Percentiles rank a stretch among this genome's conserved stretches.
Evolutionary conservation across 2,113 vertebrate genomes (phyloP).

Genomic region (Cyprinus carpio): DNA sequence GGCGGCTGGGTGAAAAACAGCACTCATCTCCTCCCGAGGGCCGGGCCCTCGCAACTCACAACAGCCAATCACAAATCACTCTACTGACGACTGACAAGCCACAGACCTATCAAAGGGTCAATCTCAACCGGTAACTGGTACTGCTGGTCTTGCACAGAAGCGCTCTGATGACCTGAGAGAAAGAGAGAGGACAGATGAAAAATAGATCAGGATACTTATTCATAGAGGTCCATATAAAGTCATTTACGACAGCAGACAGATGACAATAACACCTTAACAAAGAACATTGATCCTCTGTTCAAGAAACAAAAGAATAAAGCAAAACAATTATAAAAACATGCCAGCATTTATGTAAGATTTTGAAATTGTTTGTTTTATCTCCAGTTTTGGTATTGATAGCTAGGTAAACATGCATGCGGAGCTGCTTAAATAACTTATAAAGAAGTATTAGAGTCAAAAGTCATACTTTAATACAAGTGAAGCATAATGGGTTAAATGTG

Average conservation of each 20-base stretch:
- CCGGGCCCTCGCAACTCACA: constrained; percentile 40
- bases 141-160: constrained; percentile 92
- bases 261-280: not conserved
- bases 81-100: constrained; percentile 72
- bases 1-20: constrained; percentile 88
- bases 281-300: not conserved
- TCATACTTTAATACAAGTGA: no score
- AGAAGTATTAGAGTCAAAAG: no score
- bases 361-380: no score
- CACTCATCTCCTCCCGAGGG: constrained; percentile 71
- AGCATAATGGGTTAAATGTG: no score
- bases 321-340: no score
- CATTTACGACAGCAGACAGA: not conserved
- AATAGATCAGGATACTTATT: not conserved
- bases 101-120: constrained; percentile 96
- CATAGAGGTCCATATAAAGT: not conserved
- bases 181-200: constrained; percentile 62
- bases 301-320: no score
- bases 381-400: no score
- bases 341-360: no score
- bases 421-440: no score
- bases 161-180: constrained; percentile 93
- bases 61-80: constrained; percentile 49
- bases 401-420: no score
- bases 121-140: constrained; percentile 99